Base-by-base conservation (phyloP, 2,113 vertebrate genomes). In the Entosphenus tridentatus region DNA sequence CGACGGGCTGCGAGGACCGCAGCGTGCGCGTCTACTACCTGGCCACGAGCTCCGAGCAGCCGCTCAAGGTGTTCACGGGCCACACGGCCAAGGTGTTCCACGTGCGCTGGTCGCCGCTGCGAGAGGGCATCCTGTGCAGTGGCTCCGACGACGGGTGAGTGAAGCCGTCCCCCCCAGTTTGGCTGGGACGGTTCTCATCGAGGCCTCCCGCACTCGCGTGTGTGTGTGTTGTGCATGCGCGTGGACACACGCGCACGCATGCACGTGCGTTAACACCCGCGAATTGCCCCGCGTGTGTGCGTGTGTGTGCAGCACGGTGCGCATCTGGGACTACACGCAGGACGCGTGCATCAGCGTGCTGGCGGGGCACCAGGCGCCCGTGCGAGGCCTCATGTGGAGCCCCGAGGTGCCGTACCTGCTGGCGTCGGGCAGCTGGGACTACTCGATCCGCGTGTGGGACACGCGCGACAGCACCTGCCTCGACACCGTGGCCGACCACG, bases 321-420 rank as follows among this genome's bases (percentile, higher is more conserved):
- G 92, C 55, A 86, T 98, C 75, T 98, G 93, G 93, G 90, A 96
- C 77, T 98, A 98, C 72, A 98, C 92, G 67, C 84, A 96, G 74
- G 92, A 96, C 56, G 82, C 88, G 6, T 98, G 93, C 69, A 89
- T 95, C 77, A 92, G 81, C 70, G 77, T 93, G 70, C 82, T 98
- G 67, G 88, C 80, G 69, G 90, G 93, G 21, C 93, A 98, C 71
- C 85, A 80, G 11, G 87, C 87, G 68, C 92, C 93, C 1, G 93
- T 98, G 54, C 80, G 93, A 71, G 93, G 90, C 57, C 76, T 98
- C 56, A 78, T 91, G 87, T 98, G 93, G 93, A 98, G 92, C 77
- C 82, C 87, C 1, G 93, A 98, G 80, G 82, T 98, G 72, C 93
- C 93, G 1, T 95, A 89, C 70, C 83, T 98, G 7, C 80, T 98